Evolutionary conservation across 2,888 invertebrate genomes (phyloP).

Genomic region (Temnothorax unifasciatus): DNA sequence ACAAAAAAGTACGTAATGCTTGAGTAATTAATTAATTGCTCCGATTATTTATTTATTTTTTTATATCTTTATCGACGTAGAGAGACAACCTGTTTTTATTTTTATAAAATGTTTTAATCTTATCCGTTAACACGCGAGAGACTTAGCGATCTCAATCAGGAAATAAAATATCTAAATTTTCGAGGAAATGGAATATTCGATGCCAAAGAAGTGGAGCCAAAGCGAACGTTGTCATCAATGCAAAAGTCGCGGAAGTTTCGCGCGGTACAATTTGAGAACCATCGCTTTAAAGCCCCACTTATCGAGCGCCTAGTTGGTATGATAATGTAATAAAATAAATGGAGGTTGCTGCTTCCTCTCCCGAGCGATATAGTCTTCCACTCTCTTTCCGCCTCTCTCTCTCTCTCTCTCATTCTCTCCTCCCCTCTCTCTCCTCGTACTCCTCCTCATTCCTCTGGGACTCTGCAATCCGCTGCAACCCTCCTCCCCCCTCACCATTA

Average conservation of each 20-base stretch:
- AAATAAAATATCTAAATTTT: constrained; percentile 14
- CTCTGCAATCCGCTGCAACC: neutral
- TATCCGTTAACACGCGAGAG: neutral
- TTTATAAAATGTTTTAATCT: neutral
- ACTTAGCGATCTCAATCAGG: neutral
- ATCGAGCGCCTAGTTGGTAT: constrained; percentile 85
- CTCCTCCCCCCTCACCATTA: neutral
- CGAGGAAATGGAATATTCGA: neutral
- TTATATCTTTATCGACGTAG: neutral
- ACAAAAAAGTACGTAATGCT: neutral
- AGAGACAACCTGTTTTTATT: neutral
- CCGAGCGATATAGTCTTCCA: constrained; percentile 74
- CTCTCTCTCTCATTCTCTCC: constrained; percentile 46
- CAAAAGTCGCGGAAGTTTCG: constrained; percentile 56
- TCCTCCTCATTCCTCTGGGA: constrained; percentile 3
- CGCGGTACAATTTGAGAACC: constrained; percentile 82
- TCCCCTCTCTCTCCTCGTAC: constrained; percentile 47
- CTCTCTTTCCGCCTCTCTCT: constrained; percentile 56
- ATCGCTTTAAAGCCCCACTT: constrained; percentile 84
- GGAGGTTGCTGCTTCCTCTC: constrained; percentile 80
- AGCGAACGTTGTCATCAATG: constrained; percentile 1
- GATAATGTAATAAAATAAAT: constrained; percentile 87
- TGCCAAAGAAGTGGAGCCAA: neutral
- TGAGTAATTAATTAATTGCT: neutral
- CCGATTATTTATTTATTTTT: neutral